Percentiles rank a stretch among this genome's conserved stretches.
phyloP scores from a whole-genome alignment of 2,797 vertebrate species.

The Oryzias dopingdopingensis region DNA sequence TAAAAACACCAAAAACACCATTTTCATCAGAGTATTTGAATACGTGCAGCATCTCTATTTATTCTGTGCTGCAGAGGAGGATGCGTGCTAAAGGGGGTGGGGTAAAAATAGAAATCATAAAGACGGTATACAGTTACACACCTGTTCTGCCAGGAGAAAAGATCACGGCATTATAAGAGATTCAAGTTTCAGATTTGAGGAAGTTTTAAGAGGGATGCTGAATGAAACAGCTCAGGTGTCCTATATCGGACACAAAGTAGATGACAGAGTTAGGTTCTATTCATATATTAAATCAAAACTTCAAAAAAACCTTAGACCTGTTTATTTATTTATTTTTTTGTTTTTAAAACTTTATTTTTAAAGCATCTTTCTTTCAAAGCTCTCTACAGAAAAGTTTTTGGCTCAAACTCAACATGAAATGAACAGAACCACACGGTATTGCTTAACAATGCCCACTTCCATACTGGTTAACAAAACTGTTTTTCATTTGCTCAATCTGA shows the following conservation, averaged over 20 bases:
- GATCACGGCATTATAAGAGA: slow-evolving; percentile 1
- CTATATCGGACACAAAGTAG: slow-evolving; percentile 2
- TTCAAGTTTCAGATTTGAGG: slow-evolving; percentile 6
- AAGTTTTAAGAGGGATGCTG: slow-evolving; percentile 9
- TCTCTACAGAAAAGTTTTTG: too few relatives aligned
- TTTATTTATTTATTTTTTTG: too few relatives aligned
- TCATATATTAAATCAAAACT: neutral
- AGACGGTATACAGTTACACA: slow-evolving; percentile 4
- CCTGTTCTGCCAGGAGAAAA: neutral
- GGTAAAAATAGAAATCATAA: slow-evolving; percentile 23
- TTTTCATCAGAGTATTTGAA: neutral
- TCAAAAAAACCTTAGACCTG: too few relatives aligned
- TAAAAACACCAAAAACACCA: too few relatives aligned
- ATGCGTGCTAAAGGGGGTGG: neutral
- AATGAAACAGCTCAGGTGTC: neutral
- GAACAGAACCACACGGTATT: too few relatives aligned
- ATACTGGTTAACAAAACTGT: too few relatives aligned
- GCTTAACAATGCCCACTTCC: too few relatives aligned
- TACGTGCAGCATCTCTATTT: slow-evolving; percentile 32
- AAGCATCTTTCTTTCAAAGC: too few relatives aligned
- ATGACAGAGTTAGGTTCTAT: neutral
- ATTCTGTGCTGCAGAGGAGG: slow-evolving; percentile 28
- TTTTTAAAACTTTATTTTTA: too few relatives aligned
- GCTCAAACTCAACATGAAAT: too few relatives aligned
- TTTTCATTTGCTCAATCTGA: too few relatives aligned